Conservation (phyloP, 1,140 invertebrate genomes). For the Metaphire vulgaris region DNA sequence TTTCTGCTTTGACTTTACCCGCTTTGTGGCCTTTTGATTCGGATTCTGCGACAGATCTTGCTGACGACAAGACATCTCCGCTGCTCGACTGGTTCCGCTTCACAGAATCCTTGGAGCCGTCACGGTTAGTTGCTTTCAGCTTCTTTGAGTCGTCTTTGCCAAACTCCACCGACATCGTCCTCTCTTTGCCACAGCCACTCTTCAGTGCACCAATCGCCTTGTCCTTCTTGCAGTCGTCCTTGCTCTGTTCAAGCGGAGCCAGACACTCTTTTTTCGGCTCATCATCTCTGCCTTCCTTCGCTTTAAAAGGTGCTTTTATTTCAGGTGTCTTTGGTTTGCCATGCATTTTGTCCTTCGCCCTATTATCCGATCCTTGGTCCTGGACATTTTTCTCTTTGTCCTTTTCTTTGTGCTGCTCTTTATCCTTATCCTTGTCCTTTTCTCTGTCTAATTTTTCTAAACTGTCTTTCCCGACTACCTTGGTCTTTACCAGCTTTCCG, state of each 20-base stretch:
- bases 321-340: neutral
- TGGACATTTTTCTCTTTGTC: slow-evolving; percentile 33
- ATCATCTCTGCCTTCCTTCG: neutral
- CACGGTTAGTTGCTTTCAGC: slow-evolving; percentile 15
- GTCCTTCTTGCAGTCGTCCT: neutral
- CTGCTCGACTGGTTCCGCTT: no score
- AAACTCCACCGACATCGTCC: slow-evolving; percentile 5
- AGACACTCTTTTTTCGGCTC: slow-evolving; percentile 10
- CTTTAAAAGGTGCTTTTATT: neutral
- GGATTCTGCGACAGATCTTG: slow-evolving; percentile 29
- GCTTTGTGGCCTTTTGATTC: slow-evolving; percentile 31
- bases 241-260: neutral
- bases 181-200: slow-evolving; percentile 22
- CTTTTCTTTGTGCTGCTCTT: slow-evolving; percentile 31
- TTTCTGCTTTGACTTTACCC: slow-evolving; percentile 30
- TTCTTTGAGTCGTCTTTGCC: slow-evolving; percentile 12
- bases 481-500: neutral
- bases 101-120: neutral
- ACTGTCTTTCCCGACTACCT: neutral
- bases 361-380: slow-evolving; percentile 26
- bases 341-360: slow-evolving; percentile 37
- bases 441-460: neutral
- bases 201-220: slow-evolving; percentile 12
- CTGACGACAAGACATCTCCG: no score
- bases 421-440: neutral